Base-by-base conservation (phyloP, 2,797 vertebrate genomes). In the Falco naumanni region DNA sequence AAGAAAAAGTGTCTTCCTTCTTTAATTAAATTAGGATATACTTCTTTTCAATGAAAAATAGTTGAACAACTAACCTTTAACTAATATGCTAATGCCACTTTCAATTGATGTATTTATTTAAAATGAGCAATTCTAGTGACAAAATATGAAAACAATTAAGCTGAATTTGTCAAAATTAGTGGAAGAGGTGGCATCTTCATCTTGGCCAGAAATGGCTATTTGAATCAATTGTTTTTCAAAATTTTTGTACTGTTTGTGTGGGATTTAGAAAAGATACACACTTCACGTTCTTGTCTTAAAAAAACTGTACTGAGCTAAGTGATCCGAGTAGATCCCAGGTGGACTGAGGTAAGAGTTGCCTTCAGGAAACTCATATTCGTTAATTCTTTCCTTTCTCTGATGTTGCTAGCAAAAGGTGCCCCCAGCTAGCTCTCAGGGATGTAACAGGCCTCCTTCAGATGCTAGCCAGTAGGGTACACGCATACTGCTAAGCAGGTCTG, bases 61-160 rank as follows among this genome's bases (percentile, higher is more conserved):
- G 92, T 96, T 63, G 79, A 93, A 94, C 79, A 92, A 77, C 82
- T 96, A 97, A 95, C 89, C 95, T 97, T 97, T 97, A 96, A 92
- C 95, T 97, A 95, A 88, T 84, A 87, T 87, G 91, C 94, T 97
- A 87, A 87, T 95, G 91, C 66, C 94, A 94, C 71, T 95, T 98
- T 88, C 95, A 93, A 96, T 97, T 87, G 89, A 87, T 24, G 29
- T 68, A 71, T 75, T 79, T 90, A 50, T 76, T 95, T 95, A 91
- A 96, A 97, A 95, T 95, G 92, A 97, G 84, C 87, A 96, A 90
- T 89, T 56, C 74, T 57, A 41, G 54, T 93, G 95, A 97, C 91
- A 95, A 94, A 97, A 95, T 84, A 96, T 89, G 78, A 93, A 97
- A 98, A 96, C 89, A 97, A 95, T 96, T 96, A 96, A 97, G 90